A percentile compares a stretch with the other conserved stretches of the same genome.
Conservation (phyloP, 64 coral and sea anemone species). For the Cladopsammia gracilis region DNA sequence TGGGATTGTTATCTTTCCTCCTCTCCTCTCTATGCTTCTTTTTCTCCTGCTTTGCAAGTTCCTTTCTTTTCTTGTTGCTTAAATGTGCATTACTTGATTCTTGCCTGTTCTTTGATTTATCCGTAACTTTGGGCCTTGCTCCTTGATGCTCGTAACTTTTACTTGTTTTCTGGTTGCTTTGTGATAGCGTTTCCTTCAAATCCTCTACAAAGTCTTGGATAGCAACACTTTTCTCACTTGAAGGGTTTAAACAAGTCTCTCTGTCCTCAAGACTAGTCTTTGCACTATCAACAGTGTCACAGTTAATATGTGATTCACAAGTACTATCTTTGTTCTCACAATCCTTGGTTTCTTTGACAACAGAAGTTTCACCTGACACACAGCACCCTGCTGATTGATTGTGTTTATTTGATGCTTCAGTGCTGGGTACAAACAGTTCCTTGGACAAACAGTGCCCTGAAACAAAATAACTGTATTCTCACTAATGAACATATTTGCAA, state of each 20-base stretch:
- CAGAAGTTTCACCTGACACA: not conserved
- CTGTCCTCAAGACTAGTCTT: not conserved
- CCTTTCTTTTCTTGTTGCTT: slow-evolving; percentile 93
- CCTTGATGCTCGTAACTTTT: slow-evolving; percentile 43
- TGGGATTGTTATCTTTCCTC: slow-evolving; percentile 51
- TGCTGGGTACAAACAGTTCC: not conserved
- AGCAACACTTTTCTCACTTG: not conserved
- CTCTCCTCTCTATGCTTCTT: slow-evolving; percentile 88
- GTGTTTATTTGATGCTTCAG: not conserved
- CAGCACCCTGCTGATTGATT: not conserved
- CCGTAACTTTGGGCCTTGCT: slow-evolving; percentile 78
- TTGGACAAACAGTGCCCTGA: slow-evolving; percentile 4
- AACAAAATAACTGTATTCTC: not conserved
- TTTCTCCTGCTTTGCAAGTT: slow-evolving; percentile 96
- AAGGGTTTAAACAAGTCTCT: not conserved
- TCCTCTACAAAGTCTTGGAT: slow-evolving; percentile 30
- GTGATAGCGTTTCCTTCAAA: slow-evolving; percentile 2
- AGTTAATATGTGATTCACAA: not conserved
- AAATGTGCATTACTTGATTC: slow-evolving; percentile 38
- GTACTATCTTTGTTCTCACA: not conserved
- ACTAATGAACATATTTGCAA: not conserved
- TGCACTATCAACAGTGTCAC: not conserved
- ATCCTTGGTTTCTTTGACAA: not conserved
- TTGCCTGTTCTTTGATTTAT: slow-evolving; percentile 1
- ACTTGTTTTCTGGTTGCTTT: not conserved